Evolutionary conservation across 1,140 invertebrate species (phyloP).

Genomic region (Nasonia longicornis): DNA sequence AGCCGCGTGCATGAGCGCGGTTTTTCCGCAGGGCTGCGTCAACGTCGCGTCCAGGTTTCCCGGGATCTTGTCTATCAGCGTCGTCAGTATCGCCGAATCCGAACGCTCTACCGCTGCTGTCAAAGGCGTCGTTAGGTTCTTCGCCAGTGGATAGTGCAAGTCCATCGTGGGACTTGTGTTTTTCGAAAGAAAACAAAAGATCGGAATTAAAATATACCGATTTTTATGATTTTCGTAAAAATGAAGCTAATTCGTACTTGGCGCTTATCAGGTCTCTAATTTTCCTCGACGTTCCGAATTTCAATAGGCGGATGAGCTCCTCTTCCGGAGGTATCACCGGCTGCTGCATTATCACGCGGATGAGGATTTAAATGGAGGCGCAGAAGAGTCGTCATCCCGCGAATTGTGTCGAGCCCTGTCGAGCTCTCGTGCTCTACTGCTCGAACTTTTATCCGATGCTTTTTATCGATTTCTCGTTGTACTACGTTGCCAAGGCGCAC

Average conservation of each 20-base stretch:
- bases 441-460: conserved; percentile 23
- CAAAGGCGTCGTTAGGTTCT: conserved; percentile 61
- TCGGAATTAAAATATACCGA: neutral
- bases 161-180: conserved; percentile 46
- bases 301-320: conserved; percentile 48
- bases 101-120: conserved; percentile 62
- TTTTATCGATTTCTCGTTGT: conserved; percentile 25
- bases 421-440: conserved; percentile 1
- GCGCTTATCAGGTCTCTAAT: conserved; percentile 44
- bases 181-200: neutral
- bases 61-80: conserved; percentile 45
- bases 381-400: neutral
- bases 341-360: neutral
- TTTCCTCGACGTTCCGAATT: conserved; percentile 40
- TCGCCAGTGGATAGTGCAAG: conserved; percentile 47
- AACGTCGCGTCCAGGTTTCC: conserved; percentile 40
- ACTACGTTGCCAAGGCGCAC: conserved; percentile 24
- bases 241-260: conserved; percentile 18
- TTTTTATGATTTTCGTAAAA: neutral
- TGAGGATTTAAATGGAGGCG: neutral
- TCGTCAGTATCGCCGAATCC: conserved; percentile 56
- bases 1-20: conserved; percentile 52
- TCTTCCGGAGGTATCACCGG: conserved; percentile 41
- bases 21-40: conserved; percentile 50
- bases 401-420: neutral